A percentile compares a stretch with the other conserved stretches of the same genome.
Evolutionary conservation across 2,888 invertebrate genomes (phyloP).

Genomic region (Dryadula phaetusa): DNA sequence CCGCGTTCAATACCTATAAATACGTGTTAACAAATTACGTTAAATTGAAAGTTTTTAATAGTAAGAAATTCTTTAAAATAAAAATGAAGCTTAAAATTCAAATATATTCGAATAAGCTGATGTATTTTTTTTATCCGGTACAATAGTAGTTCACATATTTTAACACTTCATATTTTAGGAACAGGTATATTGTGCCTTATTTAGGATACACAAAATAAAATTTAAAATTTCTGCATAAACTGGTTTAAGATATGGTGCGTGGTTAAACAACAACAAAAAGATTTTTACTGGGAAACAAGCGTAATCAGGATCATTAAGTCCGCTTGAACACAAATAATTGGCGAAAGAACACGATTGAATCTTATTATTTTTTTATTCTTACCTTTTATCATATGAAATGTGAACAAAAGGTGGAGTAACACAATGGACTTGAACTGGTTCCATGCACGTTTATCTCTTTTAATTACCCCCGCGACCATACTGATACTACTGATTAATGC

Average conservation of each 20-base stretch:
- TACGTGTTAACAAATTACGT: conserved; percentile 4
- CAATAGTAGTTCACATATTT: not conserved
- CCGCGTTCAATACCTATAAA: not conserved
- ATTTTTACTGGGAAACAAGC: conserved; percentile 11
- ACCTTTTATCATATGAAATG: conserved; percentile 67
- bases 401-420: conserved; percentile 73
- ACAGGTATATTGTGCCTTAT: not conserved
- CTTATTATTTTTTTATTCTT: conserved; percentile 51
- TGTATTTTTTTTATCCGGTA: too few species aligned
- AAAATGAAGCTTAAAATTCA: not conserved
- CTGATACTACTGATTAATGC: conserved; percentile 67
- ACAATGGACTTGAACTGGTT: conserved; percentile 73
- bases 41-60: conserved; percentile 5
- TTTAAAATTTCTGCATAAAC: not conserved
- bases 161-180: not conserved
- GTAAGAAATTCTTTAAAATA: not conserved
- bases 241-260: not conserved
- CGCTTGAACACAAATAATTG: conserved; percentile 36
- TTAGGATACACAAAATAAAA: not conserved
- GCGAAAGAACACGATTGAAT: conserved; percentile 42
- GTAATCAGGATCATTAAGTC: conserved; percentile 13
- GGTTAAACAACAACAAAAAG: not conserved
- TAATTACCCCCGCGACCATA: conserved; percentile 76
- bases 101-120: not conserved
- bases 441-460: conserved; percentile 72